phyloP scores from a whole-genome alignment of 2,888 invertebrate species.

The Sarcophaga caerulescens region DNA sequence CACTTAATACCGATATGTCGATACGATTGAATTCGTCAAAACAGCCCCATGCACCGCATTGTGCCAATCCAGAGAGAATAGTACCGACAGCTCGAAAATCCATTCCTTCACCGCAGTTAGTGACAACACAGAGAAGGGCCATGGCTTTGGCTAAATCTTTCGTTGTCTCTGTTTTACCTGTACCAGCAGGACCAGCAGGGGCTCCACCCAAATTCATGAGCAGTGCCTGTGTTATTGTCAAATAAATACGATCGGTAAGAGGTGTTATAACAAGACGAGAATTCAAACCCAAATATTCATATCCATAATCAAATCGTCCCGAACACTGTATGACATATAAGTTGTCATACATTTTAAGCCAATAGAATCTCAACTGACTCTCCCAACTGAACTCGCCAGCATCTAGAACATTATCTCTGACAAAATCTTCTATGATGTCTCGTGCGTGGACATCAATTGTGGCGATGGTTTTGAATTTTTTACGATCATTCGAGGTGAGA shows the following conservation, averaged over 20 bases:
- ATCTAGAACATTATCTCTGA: conserved; percentile 90
- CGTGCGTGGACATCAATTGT: conserved; percentile 96
- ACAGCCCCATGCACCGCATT: conserved; percentile 95
- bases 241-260: conserved; percentile 94
- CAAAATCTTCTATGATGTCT: conserved; percentile 93
- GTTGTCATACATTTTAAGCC: conserved; percentile 91
- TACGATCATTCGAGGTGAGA: conserved; percentile 89
- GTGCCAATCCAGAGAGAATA: conserved; percentile 84
- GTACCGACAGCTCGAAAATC: conserved; percentile 92
- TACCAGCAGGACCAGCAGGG: conserved; percentile 87
- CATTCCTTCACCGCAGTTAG: conserved; percentile 97
- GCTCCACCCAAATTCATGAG: conserved; percentile 96
- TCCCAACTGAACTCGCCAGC: conserved; percentile 96
- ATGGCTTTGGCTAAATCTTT: conserved; percentile 96
- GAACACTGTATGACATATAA: conserved; percentile 92
- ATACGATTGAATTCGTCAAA: conserved; percentile 98
- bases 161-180: conserved; percentile 92
- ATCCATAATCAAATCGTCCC: conserved; percentile 93
- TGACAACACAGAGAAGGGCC: conserved; percentile 90
- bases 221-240: conserved; percentile 95
- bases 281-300: conserved; percentile 97
- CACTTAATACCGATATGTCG: conserved; percentile 94
- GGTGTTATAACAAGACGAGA: conserved; percentile 95
- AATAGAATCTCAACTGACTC: conserved; percentile 95
- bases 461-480: conserved; percentile 93